These are phyloP conservation scores for Todiramphus chloris DNA, from an alignment of 2,113 vertebrate genomes.

Conservation along the genomic window DNA sequence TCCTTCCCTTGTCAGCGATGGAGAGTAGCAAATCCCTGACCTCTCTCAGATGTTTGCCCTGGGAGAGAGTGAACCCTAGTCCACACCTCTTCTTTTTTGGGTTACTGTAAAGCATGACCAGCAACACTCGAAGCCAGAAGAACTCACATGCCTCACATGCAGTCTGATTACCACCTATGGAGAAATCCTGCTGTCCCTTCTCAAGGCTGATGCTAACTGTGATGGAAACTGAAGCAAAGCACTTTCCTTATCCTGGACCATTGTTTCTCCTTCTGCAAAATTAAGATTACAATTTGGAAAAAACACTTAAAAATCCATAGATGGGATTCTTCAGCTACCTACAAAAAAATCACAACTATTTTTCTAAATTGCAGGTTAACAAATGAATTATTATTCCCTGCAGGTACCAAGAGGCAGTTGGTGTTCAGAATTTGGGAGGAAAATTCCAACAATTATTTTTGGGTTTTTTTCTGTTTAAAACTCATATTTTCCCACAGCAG, in stretches of 20 bases:
- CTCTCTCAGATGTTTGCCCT: background rate
- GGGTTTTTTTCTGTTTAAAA: conserved; percentile 9
- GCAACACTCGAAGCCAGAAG: background rate
- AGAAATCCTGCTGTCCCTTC: background rate
- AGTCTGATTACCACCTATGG: background rate
- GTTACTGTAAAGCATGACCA: background rate
- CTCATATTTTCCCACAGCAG: background rate
- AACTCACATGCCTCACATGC: background rate
- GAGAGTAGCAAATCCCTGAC: background rate
- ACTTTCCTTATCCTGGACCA: background rate
- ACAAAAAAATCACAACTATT: background rate
- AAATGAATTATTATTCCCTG: background rate
- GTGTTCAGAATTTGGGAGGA: background rate
- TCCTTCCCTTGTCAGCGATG: background rate
- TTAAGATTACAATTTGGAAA: background rate
- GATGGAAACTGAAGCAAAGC: background rate
- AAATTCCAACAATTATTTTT: background rate
- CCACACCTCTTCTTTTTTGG: background rate
- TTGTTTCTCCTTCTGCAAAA: background rate
- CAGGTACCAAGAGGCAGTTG: background rate
- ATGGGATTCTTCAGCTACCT: background rate
- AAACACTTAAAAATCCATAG: background rate
- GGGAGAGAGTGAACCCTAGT: background rate
- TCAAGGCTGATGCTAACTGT: background rate
- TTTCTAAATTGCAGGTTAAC: background rate